These are phyloP conservation scores for Acronicta aceris DNA, from an alignment of 2,888 invertebrate species.

Conservation along the genomic window DNA sequence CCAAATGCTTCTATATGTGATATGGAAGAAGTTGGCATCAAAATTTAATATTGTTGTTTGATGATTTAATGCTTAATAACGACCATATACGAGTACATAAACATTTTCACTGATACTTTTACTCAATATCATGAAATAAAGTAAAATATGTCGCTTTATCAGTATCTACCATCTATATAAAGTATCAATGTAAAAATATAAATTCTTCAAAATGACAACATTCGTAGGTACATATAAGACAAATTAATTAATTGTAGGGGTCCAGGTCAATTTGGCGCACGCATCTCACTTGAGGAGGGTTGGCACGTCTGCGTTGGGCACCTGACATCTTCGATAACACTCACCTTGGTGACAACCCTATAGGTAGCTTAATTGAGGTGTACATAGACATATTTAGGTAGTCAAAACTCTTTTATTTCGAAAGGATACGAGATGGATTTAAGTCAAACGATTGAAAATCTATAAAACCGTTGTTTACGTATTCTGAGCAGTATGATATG, in stretches of 20 bases:
- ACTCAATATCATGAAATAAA: too few species aligned
- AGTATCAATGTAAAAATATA: too few species aligned
- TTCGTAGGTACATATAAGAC: slow-evolving; percentile 34
- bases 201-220: slow-evolving; percentile 7
- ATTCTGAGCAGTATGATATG: too few species aligned
- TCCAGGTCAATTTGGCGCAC: slow-evolving; percentile 51
- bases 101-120: too few species aligned
- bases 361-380: slow-evolving; percentile 24
- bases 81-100: too few species aligned
- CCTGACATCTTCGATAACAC: slow-evolving; percentile 84
- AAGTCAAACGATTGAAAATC: not conserved
- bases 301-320: slow-evolving; percentile 69
- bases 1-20: too few species aligned
- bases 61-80: too few species aligned
- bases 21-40: too few species aligned
- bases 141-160: too few species aligned
- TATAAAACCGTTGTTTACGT: too few species aligned
- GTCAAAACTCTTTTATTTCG: not conserved
- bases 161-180: too few species aligned
- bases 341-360: slow-evolving; percentile 73
- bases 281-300: slow-evolving; percentile 67
- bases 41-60: too few species aligned
- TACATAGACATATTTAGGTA: not conserved
- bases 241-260: slow-evolving; percentile 63
- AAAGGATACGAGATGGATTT: not conserved